Evolutionary conservation across 37 sponge, comb jelly and placozoan genomes (phyloP).

Genomic region (Aplysina aerophoba): DNA sequence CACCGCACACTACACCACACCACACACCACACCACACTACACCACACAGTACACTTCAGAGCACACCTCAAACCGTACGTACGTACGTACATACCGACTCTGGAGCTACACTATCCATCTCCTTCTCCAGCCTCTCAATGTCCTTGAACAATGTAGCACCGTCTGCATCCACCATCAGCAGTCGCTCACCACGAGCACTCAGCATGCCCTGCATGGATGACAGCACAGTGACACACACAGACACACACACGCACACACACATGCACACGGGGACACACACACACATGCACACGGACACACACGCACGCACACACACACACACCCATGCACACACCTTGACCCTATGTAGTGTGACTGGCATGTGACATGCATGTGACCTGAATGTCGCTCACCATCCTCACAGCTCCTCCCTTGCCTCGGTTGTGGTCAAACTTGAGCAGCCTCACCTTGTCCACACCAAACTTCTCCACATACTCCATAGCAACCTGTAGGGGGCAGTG

Average conservation of each 20-base stretch:
- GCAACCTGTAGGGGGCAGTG: slow-evolving; percentile 60
- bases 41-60: background rate
- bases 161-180: slow-evolving; percentile 96
- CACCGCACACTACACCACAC: background rate
- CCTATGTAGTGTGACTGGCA: background rate
- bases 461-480: slow-evolving; percentile 69
- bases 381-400: slow-evolving; percentile 78
- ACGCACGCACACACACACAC: background rate
- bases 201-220: slow-evolving; percentile 81
- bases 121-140: slow-evolving; percentile 76
- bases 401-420: slow-evolving; percentile 98
- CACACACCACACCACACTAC: background rate
- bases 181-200: slow-evolving; percentile 82
- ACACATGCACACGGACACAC: slow-evolving; percentile 20
- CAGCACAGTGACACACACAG: background rate
- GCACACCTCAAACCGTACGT: background rate
- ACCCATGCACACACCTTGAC: background rate
- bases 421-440: slow-evolving; percentile 85
- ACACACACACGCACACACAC: background rate
- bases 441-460: slow-evolving; percentile 85
- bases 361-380: background rate
- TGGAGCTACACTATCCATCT: slow-evolving; percentile 48
- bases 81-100: no score
- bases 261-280: background rate
- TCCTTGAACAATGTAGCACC: slow-evolving; percentile 92